These are phyloP conservation scores for Nycticryphes semicollaris DNA, from an alignment of 2,113 vertebrate species.

Conservation along the genomic window DNA sequence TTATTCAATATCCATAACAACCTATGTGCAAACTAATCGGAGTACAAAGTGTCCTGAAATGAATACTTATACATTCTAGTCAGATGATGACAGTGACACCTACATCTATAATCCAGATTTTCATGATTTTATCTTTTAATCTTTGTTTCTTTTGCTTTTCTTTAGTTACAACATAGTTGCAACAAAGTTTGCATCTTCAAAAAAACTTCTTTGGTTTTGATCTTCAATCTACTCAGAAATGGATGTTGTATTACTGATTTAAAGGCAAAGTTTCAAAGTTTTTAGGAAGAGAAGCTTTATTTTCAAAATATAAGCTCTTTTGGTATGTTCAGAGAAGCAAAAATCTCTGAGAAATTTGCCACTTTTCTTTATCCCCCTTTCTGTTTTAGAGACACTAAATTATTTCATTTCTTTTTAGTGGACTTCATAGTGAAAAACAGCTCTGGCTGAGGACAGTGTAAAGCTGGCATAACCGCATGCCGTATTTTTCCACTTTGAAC, in stretches of 20 bases:
- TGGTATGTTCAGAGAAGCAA: not conserved
- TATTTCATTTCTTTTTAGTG: not conserved
- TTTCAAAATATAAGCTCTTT: not conserved
- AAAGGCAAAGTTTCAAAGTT: not conserved
- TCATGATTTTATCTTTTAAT: not conserved
- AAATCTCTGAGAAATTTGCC: not conserved
- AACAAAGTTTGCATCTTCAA: not conserved
- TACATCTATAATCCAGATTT: not conserved
- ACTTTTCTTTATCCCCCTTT: not conserved
- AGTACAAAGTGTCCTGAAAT: not conserved
- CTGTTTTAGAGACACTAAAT: not conserved
- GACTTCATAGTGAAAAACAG: not conserved
- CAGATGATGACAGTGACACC: not conserved
- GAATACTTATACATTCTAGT: not conserved
- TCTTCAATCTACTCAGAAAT: not conserved
- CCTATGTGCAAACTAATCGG: not conserved
- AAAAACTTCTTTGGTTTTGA: not conserved
- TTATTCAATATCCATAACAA: not conserved
- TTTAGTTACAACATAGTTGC: not conserved
- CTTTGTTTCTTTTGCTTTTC: not conserved
- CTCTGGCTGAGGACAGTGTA: not conserved
- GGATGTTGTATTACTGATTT: not conserved
- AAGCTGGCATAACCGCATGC: not conserved
- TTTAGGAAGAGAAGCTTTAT: not conserved
- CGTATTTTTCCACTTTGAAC: constrained; percentile 22